These are phyloP conservation scores for Aporophyla lueneburgensis DNA, from an alignment of 2,888 invertebrate genomes.

Conservation along the genomic window DNA sequence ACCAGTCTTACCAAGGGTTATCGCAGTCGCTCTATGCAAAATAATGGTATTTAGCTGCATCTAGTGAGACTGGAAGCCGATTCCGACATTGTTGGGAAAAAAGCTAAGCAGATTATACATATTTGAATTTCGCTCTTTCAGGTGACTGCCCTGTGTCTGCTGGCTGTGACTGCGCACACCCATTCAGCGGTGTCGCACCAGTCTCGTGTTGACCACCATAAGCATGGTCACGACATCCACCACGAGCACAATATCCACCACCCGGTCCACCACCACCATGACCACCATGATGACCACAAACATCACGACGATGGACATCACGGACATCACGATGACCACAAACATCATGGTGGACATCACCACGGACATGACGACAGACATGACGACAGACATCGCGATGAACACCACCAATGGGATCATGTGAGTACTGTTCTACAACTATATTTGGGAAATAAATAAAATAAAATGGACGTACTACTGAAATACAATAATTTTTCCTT, in stretches of 20 bases:
- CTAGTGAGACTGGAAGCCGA: no score
- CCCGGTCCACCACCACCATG: constrained; percentile 57
- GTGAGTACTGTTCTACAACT: no score
- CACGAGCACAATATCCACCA: constrained; percentile 64
- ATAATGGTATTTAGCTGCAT: no score
- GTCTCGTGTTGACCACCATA: constrained; percentile 72
- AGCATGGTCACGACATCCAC: constrained; percentile 63
- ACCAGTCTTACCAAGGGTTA: no score
- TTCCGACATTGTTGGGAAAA: no score
- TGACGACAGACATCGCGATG: constrained; percentile 51
- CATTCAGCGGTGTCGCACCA: constrained; percentile 77
- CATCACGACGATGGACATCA: constrained; percentile 54
- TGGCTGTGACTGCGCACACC: constrained; percentile 74
- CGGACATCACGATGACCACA: constrained; percentile 34
- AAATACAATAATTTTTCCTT: neutral
- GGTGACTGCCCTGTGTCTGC: constrained; percentile 74
- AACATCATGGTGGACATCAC: constrained; percentile 51
- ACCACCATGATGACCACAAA: constrained; percentile 45
- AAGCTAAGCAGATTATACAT: no score
- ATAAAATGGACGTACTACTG: no score
- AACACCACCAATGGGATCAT: constrained; percentile 65
- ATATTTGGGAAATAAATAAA: no score
- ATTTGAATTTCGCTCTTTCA: constrained; percentile 46
- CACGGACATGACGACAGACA: constrained; percentile 22
- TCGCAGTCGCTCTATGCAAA: no score